phyloP scores from a whole-genome alignment of 2,797 vertebrate species.

The Chrosomus eos region DNA sequence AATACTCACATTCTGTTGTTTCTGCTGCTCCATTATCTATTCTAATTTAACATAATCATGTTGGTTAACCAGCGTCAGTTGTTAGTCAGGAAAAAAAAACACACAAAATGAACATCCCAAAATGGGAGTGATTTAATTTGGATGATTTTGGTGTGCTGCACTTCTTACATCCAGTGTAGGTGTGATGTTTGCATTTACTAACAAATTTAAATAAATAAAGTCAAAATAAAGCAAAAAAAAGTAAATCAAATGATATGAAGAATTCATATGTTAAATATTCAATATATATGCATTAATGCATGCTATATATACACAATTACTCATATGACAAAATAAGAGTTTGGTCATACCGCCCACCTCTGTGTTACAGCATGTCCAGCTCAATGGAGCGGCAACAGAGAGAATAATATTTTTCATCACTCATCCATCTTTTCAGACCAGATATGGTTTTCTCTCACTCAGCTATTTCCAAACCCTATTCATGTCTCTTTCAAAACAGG shows the following conservation, averaged over 20 bases:
- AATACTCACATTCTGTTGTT: background rate
- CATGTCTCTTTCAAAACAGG: background rate
- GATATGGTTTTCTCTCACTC: background rate
- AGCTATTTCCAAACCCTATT: background rate
- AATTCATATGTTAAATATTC: background rate
- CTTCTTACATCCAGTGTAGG: background rate
- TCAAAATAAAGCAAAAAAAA: background rate
- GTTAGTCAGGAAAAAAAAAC: background rate
- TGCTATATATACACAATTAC: background rate
- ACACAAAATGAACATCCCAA: too few species aligned
- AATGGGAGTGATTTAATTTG: background rate
- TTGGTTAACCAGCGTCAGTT: background rate
- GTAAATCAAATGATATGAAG: background rate
- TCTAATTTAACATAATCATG: background rate
- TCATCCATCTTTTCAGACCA: background rate
- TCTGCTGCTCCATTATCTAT: background rate
- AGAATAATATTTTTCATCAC: background rate
- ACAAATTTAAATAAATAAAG: background rate
- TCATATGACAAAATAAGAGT: background rate
- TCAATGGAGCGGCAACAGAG: conserved; percentile 11
- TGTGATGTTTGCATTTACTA: background rate
- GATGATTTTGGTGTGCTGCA: background rate
- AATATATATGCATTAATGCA: too few species aligned
- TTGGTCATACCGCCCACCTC: background rate
- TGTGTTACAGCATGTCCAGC: background rate